Percentiles rank a stretch among this genome's conserved stretches.
phyloP scores from a whole-genome alignment of 2,797 vertebrate genomes.

The Hozukius guyotensis region DNA sequence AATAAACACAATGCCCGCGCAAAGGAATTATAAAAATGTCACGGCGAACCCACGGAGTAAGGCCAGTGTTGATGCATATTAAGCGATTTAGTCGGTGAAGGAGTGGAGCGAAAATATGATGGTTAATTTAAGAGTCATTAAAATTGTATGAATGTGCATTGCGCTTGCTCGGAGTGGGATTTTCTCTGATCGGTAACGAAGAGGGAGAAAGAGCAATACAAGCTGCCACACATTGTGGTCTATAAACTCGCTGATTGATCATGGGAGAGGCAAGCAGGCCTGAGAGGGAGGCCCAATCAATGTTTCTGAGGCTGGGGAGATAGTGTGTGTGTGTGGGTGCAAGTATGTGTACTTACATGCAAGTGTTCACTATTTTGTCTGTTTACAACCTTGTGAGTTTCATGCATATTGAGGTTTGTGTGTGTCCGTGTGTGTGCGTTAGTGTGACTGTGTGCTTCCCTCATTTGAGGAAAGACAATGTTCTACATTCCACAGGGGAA shows the following conservation, averaged over 20 bases:
- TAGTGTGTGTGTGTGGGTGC: slow-evolving; percentile 19
- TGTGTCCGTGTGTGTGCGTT: slow-evolving; percentile 18
- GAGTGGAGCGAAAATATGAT: slow-evolving; percentile 85
- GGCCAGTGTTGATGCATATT: slow-evolving; percentile 90
- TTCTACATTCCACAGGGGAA: slow-evolving; percentile 84
- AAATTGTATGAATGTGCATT: slow-evolving; percentile 93
- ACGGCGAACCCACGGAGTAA: slow-evolving; percentile 88
- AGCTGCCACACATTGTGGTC: slow-evolving; percentile 83
- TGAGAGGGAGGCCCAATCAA: slow-evolving; percentile 76
- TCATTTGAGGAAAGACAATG: slow-evolving; percentile 84
- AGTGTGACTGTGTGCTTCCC: slow-evolving; percentile 62
- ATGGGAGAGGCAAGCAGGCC: slow-evolving; percentile 67
- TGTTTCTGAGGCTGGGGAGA: slow-evolving; percentile 53
- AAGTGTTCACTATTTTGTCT: slow-evolving; percentile 44
- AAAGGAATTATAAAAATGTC: slow-evolving; percentile 95
- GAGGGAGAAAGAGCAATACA: slow-evolving; percentile 78
- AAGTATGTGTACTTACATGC: slow-evolving; percentile 26
- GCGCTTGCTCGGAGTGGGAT: slow-evolving; percentile 85
- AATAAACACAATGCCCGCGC: slow-evolving; percentile 93
- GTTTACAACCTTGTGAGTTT: slow-evolving; percentile 64
- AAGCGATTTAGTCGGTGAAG: slow-evolving; percentile 91
- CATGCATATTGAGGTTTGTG: slow-evolving; percentile 58
- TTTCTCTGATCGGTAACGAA: slow-evolving; percentile 82
- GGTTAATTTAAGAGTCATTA: slow-evolving; percentile 94
- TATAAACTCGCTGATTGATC: slow-evolving; percentile 82